Conservation (phyloP, 2,113 vertebrate species). For the Heterocephalus glaber region DNA sequence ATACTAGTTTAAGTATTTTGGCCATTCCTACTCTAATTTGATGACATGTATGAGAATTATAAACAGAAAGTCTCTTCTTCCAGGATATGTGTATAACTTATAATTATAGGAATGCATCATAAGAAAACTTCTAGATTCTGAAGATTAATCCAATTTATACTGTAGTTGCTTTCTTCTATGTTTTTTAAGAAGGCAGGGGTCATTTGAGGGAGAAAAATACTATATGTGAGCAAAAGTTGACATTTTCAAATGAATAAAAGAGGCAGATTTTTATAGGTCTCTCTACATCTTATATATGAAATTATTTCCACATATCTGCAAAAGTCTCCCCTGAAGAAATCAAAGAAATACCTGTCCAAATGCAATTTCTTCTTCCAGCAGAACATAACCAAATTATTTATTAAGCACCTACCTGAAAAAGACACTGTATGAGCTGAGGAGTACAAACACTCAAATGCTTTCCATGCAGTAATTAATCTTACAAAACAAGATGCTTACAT, state of each 20-base stretch:
- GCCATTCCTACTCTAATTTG: slow-evolving; percentile 61
- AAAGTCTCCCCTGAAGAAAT: background rate
- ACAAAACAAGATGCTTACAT: background rate
- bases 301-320: background rate
- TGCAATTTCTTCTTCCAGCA: background rate
- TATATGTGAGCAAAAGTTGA: background rate
- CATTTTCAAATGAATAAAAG: slow-evolving; percentile 5
- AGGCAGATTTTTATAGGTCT: background rate
- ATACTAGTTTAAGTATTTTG: slow-evolving; percentile 8
- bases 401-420: background rate
- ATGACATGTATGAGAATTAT: slow-evolving; percentile 55
- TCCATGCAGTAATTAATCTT: background rate
- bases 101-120: slow-evolving; percentile 52
- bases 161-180: slow-evolving; percentile 4
- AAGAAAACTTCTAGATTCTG: slow-evolving; percentile 63
- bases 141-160: background rate
- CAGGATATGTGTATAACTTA: slow-evolving; percentile 17
- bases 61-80: slow-evolving; percentile 37
- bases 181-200: slow-evolving; percentile 59
- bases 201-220: background rate
- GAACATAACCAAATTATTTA: background rate
- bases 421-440: background rate
- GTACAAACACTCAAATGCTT: background rate
- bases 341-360: background rate
- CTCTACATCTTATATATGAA: background rate